phyloP scores from a whole-genome alignment of 2,888 invertebrate species.

The Lithosia quadra region DNA sequence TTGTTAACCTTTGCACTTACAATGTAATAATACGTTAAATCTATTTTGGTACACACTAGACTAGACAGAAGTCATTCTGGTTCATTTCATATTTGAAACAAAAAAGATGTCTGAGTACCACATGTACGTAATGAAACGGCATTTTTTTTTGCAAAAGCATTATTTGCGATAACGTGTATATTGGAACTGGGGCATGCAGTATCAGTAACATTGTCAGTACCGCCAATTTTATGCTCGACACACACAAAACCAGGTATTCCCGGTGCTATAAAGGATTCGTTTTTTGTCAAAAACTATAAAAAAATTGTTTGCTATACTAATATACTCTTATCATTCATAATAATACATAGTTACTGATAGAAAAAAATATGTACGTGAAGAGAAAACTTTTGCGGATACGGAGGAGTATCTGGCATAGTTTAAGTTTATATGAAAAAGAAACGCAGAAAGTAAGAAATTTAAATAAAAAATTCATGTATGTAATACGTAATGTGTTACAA shows the following conservation, averaged over 20 bases:
- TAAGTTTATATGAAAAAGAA: not conserved
- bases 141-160: not conserved
- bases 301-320: too few species aligned
- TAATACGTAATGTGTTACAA: not conserved
- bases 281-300: not conserved
- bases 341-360: too few species aligned
- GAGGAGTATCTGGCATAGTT: not conserved
- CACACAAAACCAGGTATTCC: not conserved
- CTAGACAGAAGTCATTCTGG: not conserved
- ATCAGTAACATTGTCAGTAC: not conserved
- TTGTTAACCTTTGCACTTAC: slow-evolving; percentile 42
- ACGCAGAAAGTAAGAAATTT: not conserved
- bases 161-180: not conserved
- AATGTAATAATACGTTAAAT: not conserved
- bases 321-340: too few species aligned
- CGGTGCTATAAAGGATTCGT: not conserved
- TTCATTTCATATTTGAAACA: not conserved
- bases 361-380: not conserved
- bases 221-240: not conserved
- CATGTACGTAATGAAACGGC: not conserved
- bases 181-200: not conserved
- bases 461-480: not conserved
- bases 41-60: too few species aligned
- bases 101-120: not conserved
- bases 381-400: not conserved